Evolutionary conservation across 2,113 vertebrate species (phyloP).

Genomic region (Barbus barbus): DNA sequence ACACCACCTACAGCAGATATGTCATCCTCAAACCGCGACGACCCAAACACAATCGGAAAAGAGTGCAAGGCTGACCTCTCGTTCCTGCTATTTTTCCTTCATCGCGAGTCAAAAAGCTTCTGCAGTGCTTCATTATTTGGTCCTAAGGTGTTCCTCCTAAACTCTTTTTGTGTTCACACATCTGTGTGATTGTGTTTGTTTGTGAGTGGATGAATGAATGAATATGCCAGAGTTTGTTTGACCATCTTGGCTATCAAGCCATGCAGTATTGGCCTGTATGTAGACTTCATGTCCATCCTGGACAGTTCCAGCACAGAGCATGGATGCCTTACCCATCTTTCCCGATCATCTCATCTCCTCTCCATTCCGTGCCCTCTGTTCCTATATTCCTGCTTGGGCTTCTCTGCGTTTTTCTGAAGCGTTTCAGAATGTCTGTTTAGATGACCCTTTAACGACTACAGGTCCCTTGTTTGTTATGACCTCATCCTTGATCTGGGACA

Average conservation of each 20-base stretch:
- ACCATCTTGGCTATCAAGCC: neutral
- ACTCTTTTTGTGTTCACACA: neutral
- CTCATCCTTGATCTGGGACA: slow-evolving; percentile 33
- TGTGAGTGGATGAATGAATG: neutral
- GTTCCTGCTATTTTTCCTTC: neutral
- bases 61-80: slow-evolving; percentile 55
- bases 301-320: slow-evolving; percentile 23
- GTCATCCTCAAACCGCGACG: slow-evolving; percentile 82
- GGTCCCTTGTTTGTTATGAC: slow-evolving; percentile 22
- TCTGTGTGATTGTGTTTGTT: neutral
- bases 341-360: neutral
- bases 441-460: slow-evolving; percentile 38
- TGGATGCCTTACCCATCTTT: slow-evolving; percentile 30
- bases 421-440: slow-evolving; percentile 14
- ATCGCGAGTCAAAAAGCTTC: neutral
- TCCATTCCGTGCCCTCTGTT: slow-evolving; percentile 26
- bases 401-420: slow-evolving; percentile 13
- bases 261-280: neutral
- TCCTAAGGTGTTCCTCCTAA: slow-evolving; percentile 14
- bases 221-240: slow-evolving; percentile 11
- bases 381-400: neutral
- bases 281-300: slow-evolving; percentile 11
- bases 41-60: slow-evolving; percentile 72
- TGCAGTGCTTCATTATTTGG: neutral
- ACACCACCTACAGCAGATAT: slow-evolving; percentile 80